phyloP scores from a whole-genome alignment of 2,797 vertebrate species.

The Schizopygopsis malacanthus region DNA sequence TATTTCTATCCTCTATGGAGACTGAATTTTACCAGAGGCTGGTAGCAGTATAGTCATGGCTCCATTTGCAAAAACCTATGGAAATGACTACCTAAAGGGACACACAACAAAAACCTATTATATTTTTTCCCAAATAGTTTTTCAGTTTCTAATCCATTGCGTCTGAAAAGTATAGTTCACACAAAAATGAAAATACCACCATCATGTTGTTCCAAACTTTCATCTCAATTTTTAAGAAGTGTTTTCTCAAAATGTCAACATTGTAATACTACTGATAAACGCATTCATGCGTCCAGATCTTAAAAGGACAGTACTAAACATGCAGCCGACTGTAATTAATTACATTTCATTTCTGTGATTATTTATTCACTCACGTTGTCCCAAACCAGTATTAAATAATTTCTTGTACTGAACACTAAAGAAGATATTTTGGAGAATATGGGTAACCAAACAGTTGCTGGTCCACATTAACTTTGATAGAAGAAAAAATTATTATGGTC shows the following conservation, averaged over 20 bases:
- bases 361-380: too few species aligned
- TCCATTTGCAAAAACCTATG: not conserved
- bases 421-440: too few species aligned
- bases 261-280: too few species aligned
- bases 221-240: not conserved
- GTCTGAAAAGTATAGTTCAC: not conserved
- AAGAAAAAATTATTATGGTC: too few species aligned
- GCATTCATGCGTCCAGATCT: too few species aligned
- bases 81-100: conserved; percentile 2
- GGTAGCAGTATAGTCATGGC: not conserved
- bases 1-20: not conserved
- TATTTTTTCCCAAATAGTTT: not conserved
- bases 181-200: not conserved
- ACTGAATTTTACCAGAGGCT: not conserved
- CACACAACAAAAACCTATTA: not conserved
- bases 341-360: too few species aligned
- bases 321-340: too few species aligned
- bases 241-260: not conserved
- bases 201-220: not conserved
- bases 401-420: too few species aligned
- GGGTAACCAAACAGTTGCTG: too few species aligned
- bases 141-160: not conserved
- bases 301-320: too few species aligned
- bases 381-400: too few species aligned
- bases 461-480: too few species aligned